Conservation (phyloP, 2,888 invertebrate species). For the Dendrolimus pini region DNA sequence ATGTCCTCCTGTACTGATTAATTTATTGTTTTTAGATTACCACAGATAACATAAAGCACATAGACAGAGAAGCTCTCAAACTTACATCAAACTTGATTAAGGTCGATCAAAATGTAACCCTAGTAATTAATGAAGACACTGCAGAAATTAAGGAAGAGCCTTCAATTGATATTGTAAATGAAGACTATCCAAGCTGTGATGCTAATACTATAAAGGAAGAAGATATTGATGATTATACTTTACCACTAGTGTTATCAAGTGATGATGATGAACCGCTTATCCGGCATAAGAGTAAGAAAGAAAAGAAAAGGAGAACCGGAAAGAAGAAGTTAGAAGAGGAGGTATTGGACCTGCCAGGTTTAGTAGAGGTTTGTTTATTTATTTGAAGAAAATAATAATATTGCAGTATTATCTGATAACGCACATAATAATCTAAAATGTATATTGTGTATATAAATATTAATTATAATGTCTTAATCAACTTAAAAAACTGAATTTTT, state of each 20-base stretch:
- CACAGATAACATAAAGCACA: slow-evolving; percentile 20
- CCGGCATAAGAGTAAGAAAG: slow-evolving; percentile 29
- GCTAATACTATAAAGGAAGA: slow-evolving; percentile 25
- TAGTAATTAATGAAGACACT: background rate
- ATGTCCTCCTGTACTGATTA: no score
- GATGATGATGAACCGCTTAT: slow-evolving; percentile 54
- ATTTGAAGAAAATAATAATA: no score
- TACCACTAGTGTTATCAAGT: slow-evolving; percentile 18
- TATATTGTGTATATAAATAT: no score
- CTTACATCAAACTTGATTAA: slow-evolving; percentile 18
- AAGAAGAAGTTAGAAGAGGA: background rate
- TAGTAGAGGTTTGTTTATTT: no score
- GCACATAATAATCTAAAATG: no score
- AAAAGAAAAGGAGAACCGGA: slow-evolving; percentile 18
- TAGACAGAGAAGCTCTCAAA: slow-evolving; percentile 29
- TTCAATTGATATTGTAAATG: background rate
- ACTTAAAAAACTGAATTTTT: no score
- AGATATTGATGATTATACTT: slow-evolving; percentile 20
- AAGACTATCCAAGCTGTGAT: slow-evolving; percentile 12
- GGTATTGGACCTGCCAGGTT: no score
- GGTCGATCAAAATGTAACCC: background rate
- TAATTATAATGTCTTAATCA: no score
- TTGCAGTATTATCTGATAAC: no score
- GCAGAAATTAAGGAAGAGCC: slow-evolving; percentile 11
- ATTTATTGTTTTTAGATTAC: background rate